Conservation (phyloP, 2,797 vertebrate genomes). For the Semotilus atromaculatus region DNA sequence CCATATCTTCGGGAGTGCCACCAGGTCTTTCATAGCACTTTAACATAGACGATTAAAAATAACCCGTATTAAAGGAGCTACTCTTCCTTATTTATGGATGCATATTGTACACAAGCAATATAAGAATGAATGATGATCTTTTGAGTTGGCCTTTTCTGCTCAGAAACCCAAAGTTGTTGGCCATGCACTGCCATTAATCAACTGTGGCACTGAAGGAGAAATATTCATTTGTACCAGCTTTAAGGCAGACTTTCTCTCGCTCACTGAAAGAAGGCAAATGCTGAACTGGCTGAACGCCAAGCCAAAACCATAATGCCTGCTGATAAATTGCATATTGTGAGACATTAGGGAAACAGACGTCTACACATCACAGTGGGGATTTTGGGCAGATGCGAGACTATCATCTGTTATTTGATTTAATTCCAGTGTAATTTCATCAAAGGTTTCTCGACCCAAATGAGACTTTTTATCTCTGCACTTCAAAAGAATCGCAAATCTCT, state of each 20-base stretch:
- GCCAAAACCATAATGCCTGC: conserved; percentile 73
- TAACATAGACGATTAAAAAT: background rate
- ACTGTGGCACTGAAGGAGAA: conserved; percentile 57
- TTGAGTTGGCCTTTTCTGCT: conserved; percentile 73
- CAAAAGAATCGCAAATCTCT: conserved; percentile 39
- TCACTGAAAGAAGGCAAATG: conserved; percentile 59
- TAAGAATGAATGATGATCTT: conserved; percentile 78
- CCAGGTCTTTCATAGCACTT: conserved; percentile 80
- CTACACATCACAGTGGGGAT: conserved; percentile 59
- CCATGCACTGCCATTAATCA: conserved; percentile 77
- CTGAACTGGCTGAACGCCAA: conserved; percentile 70
- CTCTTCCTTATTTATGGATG: conserved; percentile 30
- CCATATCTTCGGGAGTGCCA: conserved; percentile 94
- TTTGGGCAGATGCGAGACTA: conserved; percentile 60
- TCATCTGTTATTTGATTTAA: conserved; percentile 61
- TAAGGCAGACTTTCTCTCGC: conserved; percentile 55
- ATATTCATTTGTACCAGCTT: conserved; percentile 69
- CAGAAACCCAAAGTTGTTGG: conserved; percentile 75
- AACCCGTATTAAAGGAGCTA: conserved; percentile 6
- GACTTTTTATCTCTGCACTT: conserved; percentile 54
- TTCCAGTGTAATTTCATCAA: conserved; percentile 62
- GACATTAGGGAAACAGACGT: conserved; percentile 65
- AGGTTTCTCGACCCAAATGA: conserved; percentile 54
- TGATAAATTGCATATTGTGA: conserved; percentile 77
- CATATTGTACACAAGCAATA: conserved; percentile 44